These are phyloP conservation scores for Xiphorhynchus elegans DNA, from an alignment of 2,113 vertebrate species.

Conservation along the genomic window DNA sequence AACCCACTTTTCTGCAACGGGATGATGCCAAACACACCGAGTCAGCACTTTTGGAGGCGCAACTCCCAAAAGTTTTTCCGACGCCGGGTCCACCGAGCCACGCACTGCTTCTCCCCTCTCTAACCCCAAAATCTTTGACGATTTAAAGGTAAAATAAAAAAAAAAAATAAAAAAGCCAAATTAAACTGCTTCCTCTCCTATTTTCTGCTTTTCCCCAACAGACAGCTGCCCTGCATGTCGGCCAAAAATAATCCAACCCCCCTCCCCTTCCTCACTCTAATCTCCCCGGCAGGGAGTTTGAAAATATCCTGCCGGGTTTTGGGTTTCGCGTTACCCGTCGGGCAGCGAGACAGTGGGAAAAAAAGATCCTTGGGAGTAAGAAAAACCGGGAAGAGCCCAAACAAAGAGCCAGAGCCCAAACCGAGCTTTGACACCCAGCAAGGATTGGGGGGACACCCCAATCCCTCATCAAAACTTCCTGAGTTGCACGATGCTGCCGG, in stretches of 20 bases:
- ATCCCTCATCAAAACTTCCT: background rate
- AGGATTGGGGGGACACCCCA: background rate
- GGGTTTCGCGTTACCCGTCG: slow-evolving; percentile 72
- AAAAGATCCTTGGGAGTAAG: background rate
- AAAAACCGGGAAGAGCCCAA: slow-evolving; percentile 57
- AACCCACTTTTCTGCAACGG: rapidly evolving
- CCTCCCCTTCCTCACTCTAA: slow-evolving; percentile 58
- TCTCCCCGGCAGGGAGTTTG: slow-evolving; percentile 75
- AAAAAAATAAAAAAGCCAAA: background rate
- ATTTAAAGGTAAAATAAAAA: background rate
- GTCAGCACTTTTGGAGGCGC: background rate
- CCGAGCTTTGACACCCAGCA: background rate
- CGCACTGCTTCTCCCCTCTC: background rate
- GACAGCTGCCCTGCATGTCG: slow-evolving; percentile 74
- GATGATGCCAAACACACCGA: background rate
- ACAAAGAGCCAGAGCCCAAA: slow-evolving; percentile 43
- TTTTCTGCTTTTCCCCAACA: slow-evolving; percentile 9
- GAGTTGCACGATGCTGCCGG: background rate
- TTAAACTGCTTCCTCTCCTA: background rate
- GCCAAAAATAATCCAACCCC: slow-evolving; percentile 77
- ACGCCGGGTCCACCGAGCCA: background rate
- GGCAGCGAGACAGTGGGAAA: slow-evolving; percentile 8
- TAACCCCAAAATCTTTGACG: background rate
- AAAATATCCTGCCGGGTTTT: slow-evolving; percentile 77
- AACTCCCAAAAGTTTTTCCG: background rate